These are phyloP conservation scores for Panthera uncia DNA, from an alignment of 2,113 vertebrate genomes.

Conservation along the genomic window DNA sequence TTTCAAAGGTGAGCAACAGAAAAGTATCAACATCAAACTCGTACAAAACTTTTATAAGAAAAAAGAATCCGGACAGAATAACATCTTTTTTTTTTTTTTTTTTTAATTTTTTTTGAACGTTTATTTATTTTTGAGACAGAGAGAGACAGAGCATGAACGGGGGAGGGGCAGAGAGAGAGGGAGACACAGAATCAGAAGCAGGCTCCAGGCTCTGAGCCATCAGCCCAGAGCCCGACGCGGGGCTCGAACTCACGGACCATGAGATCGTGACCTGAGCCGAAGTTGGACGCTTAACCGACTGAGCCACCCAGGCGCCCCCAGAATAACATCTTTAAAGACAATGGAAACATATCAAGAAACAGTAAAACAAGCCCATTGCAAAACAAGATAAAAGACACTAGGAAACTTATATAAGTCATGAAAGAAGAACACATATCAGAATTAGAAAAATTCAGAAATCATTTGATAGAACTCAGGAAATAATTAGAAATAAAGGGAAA, in stretches of 20 bases:
- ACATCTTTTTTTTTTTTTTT: background rate
- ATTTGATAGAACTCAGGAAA: background rate
- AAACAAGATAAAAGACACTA: background rate
- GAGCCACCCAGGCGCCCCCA: background rate
- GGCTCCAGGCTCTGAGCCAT: no score
- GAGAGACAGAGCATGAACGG: no score
- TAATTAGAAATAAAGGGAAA: background rate
- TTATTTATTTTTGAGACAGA: no score
- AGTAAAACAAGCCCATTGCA: background rate
- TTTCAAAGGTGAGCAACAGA: background rate
- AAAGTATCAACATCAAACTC: background rate
- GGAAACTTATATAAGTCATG: background rate
- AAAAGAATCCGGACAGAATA: background rate
- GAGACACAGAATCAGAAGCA: no score
- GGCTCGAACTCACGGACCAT: no score
- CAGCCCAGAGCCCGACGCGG: no score
- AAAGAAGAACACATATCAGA: background rate
- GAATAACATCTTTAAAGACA: background rate
- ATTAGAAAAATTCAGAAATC: background rate
- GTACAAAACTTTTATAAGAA: background rate
- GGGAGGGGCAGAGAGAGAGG: no score
- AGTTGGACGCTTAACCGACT: no score
- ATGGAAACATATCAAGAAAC: background rate
- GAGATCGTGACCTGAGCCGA: no score
- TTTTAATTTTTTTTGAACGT: no score